Conservation (phyloP, 2,888 invertebrate genomes). For the Hirtodrosophila histrioides region DNA sequence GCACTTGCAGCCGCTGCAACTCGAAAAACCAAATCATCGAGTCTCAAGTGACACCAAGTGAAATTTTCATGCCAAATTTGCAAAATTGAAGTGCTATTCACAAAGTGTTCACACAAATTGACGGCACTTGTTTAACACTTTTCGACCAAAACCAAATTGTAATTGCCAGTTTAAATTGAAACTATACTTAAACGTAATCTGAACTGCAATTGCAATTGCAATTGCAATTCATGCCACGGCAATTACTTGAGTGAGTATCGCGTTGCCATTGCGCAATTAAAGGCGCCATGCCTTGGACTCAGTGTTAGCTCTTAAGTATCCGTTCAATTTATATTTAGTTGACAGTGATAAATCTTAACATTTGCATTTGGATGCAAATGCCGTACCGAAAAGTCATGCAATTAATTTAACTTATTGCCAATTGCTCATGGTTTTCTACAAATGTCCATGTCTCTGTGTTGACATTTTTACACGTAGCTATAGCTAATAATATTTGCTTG, state of each 20-base stretch:
- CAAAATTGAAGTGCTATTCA: constrained; percentile 55
- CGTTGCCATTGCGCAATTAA: constrained; percentile 61
- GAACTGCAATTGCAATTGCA: constrained; percentile 32
- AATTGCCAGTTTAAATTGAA: constrained; percentile 47
- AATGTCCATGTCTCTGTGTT: background rate
- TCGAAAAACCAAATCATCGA: constrained; percentile 18
- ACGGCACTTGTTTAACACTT: constrained; percentile 60
- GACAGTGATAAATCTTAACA: constrained; percentile 76
- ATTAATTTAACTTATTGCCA: constrained; percentile 52
- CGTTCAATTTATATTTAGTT: constrained; percentile 60
- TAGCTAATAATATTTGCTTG: background rate
- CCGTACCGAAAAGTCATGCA: constrained; percentile 38
- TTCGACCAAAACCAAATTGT: constrained; percentile 11
- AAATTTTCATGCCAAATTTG: constrained; percentile 53
- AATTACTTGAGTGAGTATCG: constrained; percentile 65
- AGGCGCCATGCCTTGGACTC: constrained; percentile 68
- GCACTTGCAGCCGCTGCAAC: constrained; percentile 17
- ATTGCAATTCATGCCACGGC: constrained; percentile 65
- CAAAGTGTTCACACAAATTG: constrained; percentile 54
- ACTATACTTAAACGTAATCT: constrained; percentile 33
- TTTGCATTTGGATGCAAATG: constrained; percentile 59
- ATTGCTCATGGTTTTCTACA: constrained; percentile 5
- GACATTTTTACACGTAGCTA: constrained; percentile 8
- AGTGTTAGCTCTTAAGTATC: constrained; percentile 66
- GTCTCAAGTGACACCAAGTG: constrained; percentile 34